Conservation (phyloP, 2,113 vertebrate species). For the Turdus rufiventris region DNA sequence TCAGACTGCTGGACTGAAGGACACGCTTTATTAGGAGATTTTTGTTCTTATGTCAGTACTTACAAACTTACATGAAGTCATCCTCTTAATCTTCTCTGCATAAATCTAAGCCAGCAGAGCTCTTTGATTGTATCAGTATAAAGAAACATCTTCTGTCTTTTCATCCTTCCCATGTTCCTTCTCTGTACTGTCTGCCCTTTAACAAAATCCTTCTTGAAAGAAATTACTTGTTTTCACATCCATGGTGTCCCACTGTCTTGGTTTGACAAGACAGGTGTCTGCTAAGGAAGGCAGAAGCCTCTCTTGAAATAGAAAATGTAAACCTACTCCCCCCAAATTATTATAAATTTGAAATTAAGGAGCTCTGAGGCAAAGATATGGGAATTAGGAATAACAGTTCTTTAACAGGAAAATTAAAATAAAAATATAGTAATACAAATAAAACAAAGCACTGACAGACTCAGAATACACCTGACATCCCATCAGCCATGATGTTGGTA, state of each 20-base stretch:
- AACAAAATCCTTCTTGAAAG: background rate
- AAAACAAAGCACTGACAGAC: too few species aligned
- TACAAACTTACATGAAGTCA: conserved; percentile 1
- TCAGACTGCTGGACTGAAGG: background rate
- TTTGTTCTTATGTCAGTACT: background rate
- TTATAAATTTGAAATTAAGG: too few species aligned
- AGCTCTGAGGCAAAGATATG: too few species aligned
- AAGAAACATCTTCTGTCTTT: background rate
- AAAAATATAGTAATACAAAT: too few species aligned
- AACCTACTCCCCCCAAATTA: too few species aligned
- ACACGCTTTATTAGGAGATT: background rate
- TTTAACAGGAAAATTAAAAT: too few species aligned
- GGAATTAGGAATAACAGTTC: too few species aligned
- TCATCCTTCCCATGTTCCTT: background rate
- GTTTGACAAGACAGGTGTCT: too few species aligned
- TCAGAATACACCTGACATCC: too few species aligned
- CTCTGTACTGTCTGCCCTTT: background rate
- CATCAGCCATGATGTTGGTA: too few species aligned
- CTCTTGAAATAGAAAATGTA: too few species aligned
- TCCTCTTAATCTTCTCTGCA: background rate
- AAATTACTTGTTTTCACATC: background rate
- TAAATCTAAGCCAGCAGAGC: background rate
- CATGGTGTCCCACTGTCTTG: background rate
- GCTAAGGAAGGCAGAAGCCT: too few species aligned
- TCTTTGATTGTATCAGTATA: background rate